phyloP scores from a whole-genome alignment of 2,113 vertebrate species.

The Amblyopsis rosae region DNA sequence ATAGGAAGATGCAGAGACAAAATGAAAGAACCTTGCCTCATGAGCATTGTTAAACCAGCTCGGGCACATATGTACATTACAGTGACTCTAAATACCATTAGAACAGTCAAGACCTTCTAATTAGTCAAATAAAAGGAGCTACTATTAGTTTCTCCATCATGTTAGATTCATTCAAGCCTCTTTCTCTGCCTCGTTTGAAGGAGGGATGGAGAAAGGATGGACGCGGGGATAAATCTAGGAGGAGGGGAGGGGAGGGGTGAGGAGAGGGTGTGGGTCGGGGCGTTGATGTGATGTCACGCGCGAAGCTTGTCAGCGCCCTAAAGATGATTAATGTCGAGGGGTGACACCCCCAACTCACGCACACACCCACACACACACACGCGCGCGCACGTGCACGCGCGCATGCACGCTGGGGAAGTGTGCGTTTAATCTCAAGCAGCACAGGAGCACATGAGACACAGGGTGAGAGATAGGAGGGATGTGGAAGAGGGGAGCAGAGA shows the following conservation, averaged over 20 bases:
- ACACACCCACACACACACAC: conserved; percentile 36
- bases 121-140: too few relatives aligned
- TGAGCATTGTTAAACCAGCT: too few relatives aligned
- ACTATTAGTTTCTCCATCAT: too few relatives aligned
- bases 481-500: conserved; percentile 69
- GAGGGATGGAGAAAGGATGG: too few relatives aligned
- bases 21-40: too few relatives aligned
- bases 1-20: too few relatives aligned
- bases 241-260: too few relatives aligned
- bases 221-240: too few relatives aligned
- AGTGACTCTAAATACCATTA: too few relatives aligned
- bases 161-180: neutral
- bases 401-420: conserved; percentile 19
- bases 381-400: conserved; percentile 19
- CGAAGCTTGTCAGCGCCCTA: conserved; percentile 92
- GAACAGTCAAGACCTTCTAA: too few relatives aligned
- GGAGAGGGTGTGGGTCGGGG: conserved; percentile 7
- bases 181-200: too few relatives aligned
- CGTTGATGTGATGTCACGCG: conserved; percentile 64
- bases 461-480: neutral
- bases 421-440: conserved; percentile 79
- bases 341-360: conserved; percentile 8
- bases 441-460: conserved; percentile 8
- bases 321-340: conserved; percentile 97
- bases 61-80: too few relatives aligned